Percentiles rank a stretch among this genome's conserved stretches.
phyloP scores from a whole-genome alignment of 64 coral and sea anemone genomes.

The Dendrophyllia cribrosa region DNA sequence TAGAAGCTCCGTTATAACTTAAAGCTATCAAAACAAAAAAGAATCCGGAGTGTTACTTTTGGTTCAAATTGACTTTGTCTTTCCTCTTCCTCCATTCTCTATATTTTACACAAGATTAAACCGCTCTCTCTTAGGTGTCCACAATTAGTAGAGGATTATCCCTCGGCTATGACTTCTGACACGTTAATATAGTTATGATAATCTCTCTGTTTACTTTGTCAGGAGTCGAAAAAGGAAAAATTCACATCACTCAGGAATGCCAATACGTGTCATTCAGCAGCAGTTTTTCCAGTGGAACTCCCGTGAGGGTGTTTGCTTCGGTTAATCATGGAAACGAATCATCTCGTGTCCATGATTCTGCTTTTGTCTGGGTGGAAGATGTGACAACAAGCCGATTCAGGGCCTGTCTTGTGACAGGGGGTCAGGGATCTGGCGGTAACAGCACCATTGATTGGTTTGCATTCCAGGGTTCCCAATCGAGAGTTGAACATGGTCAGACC shows the following conservation, averaged over 20 bases:
- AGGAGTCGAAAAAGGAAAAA: slow-evolving; percentile 7
- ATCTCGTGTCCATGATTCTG: background rate
- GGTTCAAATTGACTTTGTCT: too few relatives aligned
- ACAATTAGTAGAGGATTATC: too few relatives aligned
- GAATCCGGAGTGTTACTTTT: too few relatives aligned
- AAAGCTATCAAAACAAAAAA: too few relatives aligned
- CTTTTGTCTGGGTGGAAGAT: slow-evolving; percentile 17
- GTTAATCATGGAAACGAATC: background rate
- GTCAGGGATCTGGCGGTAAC: background rate
- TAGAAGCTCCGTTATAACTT: too few relatives aligned
- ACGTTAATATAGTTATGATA: too few relatives aligned
- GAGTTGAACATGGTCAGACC: background rate
- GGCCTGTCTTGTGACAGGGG: slow-evolving; percentile 9
- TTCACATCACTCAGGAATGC: background rate
- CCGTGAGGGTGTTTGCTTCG: background rate
- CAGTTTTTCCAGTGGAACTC: background rate
- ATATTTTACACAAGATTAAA: too few relatives aligned
- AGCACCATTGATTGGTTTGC: slow-evolving; percentile 30
- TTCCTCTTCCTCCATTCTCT: too few relatives aligned
- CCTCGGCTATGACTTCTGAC: too few relatives aligned
- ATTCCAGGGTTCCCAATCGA: background rate
- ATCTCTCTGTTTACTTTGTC: background rate
- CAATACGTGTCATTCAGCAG: background rate
- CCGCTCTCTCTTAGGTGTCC: too few relatives aligned
- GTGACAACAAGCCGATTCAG: background rate